Conservation (phyloP, 2,888 invertebrate species). For the Lissonota sp. region DNA sequence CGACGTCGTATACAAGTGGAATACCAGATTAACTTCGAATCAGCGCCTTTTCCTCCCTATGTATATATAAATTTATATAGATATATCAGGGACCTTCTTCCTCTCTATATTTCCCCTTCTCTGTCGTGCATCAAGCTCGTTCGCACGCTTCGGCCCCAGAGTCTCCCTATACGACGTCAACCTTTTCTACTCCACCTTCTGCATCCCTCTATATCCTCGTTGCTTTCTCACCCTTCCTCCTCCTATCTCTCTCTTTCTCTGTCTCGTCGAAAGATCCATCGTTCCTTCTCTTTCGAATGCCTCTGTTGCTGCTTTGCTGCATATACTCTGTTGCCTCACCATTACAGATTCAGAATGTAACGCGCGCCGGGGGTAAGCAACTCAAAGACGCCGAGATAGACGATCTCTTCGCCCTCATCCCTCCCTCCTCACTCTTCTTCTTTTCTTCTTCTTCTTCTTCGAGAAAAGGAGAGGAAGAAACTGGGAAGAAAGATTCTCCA, state of each 20-base stretch:
- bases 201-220: conserved; percentile 50
- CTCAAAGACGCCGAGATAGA: conserved; percentile 68
- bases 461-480: too few species aligned
- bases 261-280: conserved; percentile 52
- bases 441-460: conserved; percentile 28
- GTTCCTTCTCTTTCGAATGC: conserved; percentile 55
- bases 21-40: conserved; percentile 68
- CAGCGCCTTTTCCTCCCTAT: conserved; percentile 58
- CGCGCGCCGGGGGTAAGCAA: conserved; percentile 67
- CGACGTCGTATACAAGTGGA: conserved; percentile 62
- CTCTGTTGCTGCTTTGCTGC: conserved; percentile 33
- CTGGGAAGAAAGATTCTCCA: background rate
- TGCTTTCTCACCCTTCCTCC: conserved; percentile 54
- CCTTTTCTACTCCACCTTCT: conserved; percentile 9
- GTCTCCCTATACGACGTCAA: conserved; percentile 25
- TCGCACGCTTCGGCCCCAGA: conserved; percentile 58
- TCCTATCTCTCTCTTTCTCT: too few species aligned
- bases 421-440: conserved; percentile 31
- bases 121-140: conserved; percentile 52
- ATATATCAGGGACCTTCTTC: background rate
- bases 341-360: conserved; percentile 70
- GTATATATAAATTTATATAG: conserved; percentile 14
- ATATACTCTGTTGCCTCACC: conserved; percentile 44
- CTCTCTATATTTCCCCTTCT: conserved; percentile 28
- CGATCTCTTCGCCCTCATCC: conserved; percentile 60